Percentiles rank a stretch among this genome's conserved stretches.
These are phyloP conservation scores for Agrotis clavis DNA, from an alignment of 2,888 invertebrate species.

Conservation along the genomic window DNA sequence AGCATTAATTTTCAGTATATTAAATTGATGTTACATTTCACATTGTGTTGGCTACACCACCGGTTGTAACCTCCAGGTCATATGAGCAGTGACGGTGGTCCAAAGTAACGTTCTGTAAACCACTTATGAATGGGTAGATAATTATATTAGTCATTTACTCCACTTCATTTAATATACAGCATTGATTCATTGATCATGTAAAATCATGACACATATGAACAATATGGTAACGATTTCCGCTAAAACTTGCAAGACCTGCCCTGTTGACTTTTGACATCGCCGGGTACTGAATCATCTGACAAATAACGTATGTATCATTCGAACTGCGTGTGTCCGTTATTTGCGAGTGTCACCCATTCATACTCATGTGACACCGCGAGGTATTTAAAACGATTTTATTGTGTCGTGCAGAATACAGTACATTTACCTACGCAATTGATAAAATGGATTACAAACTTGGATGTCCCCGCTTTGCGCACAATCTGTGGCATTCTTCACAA, in stretches of 20 bases:
- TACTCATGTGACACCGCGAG: slow-evolving; percentile 54
- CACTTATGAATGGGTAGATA: slow-evolving; percentile 58
- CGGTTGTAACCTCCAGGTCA: slow-evolving; percentile 36
- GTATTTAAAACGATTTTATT: slow-evolving; percentile 71
- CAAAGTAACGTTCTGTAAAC: slow-evolving; percentile 36
- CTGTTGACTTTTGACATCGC: slow-evolving; percentile 76
- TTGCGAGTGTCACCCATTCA: slow-evolving; percentile 73
- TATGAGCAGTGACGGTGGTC: slow-evolving; percentile 25
- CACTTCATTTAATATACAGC: slow-evolving; percentile 67
- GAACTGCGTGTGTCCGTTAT: slow-evolving; percentile 72
- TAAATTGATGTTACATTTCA: not conserved
- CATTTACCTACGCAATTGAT: slow-evolving; percentile 66
- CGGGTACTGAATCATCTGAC: slow-evolving; percentile 74
- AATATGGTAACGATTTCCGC: slow-evolving; percentile 80
- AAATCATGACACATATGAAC: slow-evolving; percentile 79
- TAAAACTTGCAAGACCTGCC: slow-evolving; percentile 73
- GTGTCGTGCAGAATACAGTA: slow-evolving; percentile 66
- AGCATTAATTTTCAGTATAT: slow-evolving; percentile 2
- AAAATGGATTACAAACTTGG: slow-evolving; percentile 68
- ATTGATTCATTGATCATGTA: slow-evolving; percentile 80
- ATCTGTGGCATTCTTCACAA: slow-evolving; percentile 69
- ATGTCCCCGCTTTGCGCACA: slow-evolving; percentile 67
- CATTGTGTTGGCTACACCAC: slow-evolving; percentile 32
- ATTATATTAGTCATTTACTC: slow-evolving; percentile 61
- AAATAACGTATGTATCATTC: slow-evolving; percentile 71